These are phyloP conservation scores for Pollenia amentaria DNA, from an alignment of 2,888 invertebrate species.

Conservation along the genomic window DNA sequence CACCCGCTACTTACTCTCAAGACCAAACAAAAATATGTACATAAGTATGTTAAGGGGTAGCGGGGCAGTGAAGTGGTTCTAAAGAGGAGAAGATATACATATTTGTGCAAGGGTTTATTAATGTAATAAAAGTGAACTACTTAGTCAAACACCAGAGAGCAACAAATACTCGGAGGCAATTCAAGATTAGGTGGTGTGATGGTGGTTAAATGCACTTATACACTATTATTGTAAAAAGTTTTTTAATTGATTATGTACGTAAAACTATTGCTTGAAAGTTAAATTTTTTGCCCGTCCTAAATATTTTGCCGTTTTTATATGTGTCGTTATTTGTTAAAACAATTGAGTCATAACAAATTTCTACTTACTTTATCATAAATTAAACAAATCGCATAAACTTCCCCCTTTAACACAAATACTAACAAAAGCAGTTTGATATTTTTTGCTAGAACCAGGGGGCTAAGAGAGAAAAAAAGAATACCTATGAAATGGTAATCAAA, in stretches of 20 bases:
- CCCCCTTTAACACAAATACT: neutral
- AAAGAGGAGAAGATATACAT: neutral
- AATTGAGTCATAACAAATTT: constrained; percentile 59
- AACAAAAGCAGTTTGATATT: neutral
- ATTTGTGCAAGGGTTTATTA: neutral
- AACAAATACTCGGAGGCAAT: no score
- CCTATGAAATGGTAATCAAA: no score
- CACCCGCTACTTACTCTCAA: constrained; percentile 18
- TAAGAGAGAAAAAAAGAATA: neutral
- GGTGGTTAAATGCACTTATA: no score
- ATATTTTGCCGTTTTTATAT: neutral
- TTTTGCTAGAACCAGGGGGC: neutral
- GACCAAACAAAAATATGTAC: neutral
- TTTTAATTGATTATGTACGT: neutral
- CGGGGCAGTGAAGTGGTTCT: neutral
- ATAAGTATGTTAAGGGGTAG: neutral
- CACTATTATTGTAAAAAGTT: neutral
- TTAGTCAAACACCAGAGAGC: no score
- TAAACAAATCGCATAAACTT: constrained; percentile 35
- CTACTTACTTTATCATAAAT: constrained; percentile 54
- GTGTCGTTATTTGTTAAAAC: neutral
- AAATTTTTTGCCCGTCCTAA: neutral
- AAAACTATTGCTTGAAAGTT: neutral
- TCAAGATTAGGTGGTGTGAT: no score
- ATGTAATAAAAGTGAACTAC: constrained; percentile 5